These are phyloP conservation scores for Percopsis omiscomaycus DNA, from an alignment of 2,797 vertebrate genomes.

Conservation along the genomic window DNA sequence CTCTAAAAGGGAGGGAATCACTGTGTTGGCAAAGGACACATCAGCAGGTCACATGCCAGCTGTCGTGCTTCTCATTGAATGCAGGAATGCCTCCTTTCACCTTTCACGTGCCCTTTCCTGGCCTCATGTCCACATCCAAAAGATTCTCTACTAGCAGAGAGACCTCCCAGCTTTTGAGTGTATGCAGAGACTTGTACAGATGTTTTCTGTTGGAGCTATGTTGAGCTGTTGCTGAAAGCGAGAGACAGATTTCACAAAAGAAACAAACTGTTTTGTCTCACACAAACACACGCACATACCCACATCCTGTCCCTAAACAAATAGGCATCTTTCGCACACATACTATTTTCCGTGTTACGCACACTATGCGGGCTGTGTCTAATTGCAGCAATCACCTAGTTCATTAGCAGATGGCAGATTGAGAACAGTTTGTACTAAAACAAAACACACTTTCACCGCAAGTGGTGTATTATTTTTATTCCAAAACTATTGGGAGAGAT, in stretches of 20 bases:
- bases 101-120: no score
- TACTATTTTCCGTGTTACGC: conserved; percentile 9
- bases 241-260: conserved; percentile 25
- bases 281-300: not conserved
- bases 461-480: not conserved
- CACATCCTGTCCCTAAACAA: not conserved
- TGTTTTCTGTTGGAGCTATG: conserved; percentile 36
- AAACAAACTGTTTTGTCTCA: conserved; percentile 5
- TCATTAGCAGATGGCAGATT: not conserved
- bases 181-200: conserved; percentile 6
- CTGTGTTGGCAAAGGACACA: no score
- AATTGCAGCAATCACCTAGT: conserved; percentile 8
- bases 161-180: no score
- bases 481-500: not conserved
- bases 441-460: not conserved
- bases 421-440: not conserved
- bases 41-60: no score
- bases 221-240: conserved; percentile 3
- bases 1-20: no score
- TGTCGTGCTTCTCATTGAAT: no score
- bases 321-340: not conserved
- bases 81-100: no score
- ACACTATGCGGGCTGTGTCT: conserved; percentile 9
- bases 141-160: no score
- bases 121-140: no score